A percentile compares a stretch with the other conserved stretches of the same genome.
These are phyloP conservation scores for Neosilurus mollespiculum DNA, from an alignment of 2,797 vertebrate genomes.

Conservation along the genomic window DNA sequence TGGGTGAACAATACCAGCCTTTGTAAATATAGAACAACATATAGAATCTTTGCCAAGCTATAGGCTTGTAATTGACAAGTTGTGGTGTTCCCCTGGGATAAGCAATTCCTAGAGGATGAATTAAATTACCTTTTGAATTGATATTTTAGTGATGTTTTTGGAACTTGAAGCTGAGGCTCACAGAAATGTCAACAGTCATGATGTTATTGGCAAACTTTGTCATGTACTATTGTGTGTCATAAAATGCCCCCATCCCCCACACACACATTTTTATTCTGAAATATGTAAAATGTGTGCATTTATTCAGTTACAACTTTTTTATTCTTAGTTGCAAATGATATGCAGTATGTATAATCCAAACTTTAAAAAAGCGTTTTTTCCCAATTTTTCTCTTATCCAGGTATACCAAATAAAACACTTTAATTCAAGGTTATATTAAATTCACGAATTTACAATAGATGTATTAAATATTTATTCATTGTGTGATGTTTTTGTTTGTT, in stretches of 20 bases:
- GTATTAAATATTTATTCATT: not conserved
- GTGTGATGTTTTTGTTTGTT: not conserved
- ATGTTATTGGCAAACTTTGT: constrained; percentile 4
- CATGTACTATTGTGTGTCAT: not conserved
- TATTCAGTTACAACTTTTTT: not conserved
- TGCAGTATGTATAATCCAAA: too few relatives aligned
- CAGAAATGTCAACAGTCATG: constrained; percentile 48
- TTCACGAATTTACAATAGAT: not conserved
- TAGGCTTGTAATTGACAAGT: constrained; percentile 56
- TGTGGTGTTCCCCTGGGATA: constrained; percentile 41
- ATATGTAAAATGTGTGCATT: not conserved
- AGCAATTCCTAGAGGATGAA: constrained; percentile 54
- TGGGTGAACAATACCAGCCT: constrained; percentile 52
- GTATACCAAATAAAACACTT: not conserved
- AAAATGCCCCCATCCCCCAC: not conserved
- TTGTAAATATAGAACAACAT: constrained; percentile 55
- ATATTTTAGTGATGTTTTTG: constrained; percentile 57
- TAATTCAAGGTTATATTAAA: not conserved
- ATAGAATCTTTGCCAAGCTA: constrained; percentile 53
- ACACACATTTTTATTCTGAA: not conserved
- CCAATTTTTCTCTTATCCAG: not conserved
- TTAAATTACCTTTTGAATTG: constrained; percentile 55
- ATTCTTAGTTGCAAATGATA: too few relatives aligned
- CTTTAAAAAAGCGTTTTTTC: not conserved
- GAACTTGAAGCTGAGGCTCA: constrained; percentile 44